These are phyloP conservation scores for Pleuronectes platessa DNA, from an alignment of 2,113 vertebrate species.

Conservation along the genomic window DNA sequence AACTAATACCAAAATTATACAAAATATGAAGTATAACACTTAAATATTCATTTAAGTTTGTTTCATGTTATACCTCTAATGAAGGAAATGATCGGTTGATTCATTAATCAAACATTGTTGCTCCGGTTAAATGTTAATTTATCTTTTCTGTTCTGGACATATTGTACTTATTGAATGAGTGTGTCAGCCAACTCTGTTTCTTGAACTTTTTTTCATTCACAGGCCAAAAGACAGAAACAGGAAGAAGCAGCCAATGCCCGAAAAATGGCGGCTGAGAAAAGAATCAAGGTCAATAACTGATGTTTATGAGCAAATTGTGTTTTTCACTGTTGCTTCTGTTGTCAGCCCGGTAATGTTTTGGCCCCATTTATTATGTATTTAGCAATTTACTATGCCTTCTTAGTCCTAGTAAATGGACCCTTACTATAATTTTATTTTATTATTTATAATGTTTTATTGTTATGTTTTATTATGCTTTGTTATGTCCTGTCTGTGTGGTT, in stretches of 20 bases:
- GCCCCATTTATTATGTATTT: no score
- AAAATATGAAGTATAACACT: background rate
- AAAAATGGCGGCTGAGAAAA: conserved; percentile 95
- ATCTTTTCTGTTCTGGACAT: background rate
- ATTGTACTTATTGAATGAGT: conserved; percentile 36
- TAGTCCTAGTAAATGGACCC: no score
- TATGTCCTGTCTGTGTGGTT: no score
- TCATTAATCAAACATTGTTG: background rate
- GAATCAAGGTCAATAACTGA: conserved; percentile 88
- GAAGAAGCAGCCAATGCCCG: conserved; percentile 96
- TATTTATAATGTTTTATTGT: no score
- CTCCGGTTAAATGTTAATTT: conserved; percentile 17
- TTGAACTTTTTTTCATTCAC: conserved; percentile 85
- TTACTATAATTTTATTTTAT: no score
- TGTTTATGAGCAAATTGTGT: conserved; percentile 1
- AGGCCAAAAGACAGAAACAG: conserved; percentile 97
- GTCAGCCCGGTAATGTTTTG: no score
- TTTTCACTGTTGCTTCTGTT: background rate
- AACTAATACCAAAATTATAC: background rate
- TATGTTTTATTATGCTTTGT: no score
- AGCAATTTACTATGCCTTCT: no score
- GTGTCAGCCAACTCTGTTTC: conserved; percentile 71
- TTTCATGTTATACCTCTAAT: background rate
- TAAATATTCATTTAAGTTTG: background rate
- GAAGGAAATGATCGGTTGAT: background rate